phyloP scores from a whole-genome alignment of 2,797 vertebrate species.

The Cygnus olor region DNA sequence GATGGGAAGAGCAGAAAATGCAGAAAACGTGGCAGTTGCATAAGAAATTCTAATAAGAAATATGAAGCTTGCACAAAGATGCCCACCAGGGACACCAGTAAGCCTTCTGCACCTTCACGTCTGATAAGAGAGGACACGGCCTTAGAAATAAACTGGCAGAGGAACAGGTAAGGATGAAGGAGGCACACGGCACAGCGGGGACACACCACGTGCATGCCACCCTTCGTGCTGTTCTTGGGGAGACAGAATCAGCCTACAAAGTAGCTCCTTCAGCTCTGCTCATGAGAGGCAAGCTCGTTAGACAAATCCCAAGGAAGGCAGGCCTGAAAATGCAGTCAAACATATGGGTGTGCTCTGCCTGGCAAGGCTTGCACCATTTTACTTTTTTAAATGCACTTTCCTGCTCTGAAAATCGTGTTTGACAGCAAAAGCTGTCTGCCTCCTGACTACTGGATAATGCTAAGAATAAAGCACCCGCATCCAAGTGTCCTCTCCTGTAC shows the following conservation, averaged over 20 bases:
- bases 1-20: not conserved
- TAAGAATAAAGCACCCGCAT: not conserved
- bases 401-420: not conserved
- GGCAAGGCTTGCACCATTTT: not conserved
- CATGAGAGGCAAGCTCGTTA: not conserved
- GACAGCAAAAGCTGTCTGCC: not conserved
- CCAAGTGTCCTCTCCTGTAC: not conserved
- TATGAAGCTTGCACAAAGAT: not conserved
- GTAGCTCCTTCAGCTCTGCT: not conserved
- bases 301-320: not conserved
- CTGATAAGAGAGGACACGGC: not conserved
- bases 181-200: not conserved
- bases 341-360: not conserved
- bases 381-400: not conserved
- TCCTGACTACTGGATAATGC: not conserved
- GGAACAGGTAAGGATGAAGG: not conserved
- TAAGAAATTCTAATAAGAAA: too few species aligned
- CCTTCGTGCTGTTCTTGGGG: fast-evolving
- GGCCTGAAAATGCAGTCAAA: not conserved
- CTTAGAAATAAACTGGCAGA: fast-evolving
- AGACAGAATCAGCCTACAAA: not conserved
- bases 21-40: not conserved
- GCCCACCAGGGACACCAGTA: not conserved
- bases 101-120: not conserved
- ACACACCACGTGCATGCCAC: not conserved